Percentiles rank a stretch among this genome's conserved stretches.
Evolutionary conservation across 2,888 invertebrate genomes (phyloP).

Genomic region (Cataglyphis rosenhaueri): DNA sequence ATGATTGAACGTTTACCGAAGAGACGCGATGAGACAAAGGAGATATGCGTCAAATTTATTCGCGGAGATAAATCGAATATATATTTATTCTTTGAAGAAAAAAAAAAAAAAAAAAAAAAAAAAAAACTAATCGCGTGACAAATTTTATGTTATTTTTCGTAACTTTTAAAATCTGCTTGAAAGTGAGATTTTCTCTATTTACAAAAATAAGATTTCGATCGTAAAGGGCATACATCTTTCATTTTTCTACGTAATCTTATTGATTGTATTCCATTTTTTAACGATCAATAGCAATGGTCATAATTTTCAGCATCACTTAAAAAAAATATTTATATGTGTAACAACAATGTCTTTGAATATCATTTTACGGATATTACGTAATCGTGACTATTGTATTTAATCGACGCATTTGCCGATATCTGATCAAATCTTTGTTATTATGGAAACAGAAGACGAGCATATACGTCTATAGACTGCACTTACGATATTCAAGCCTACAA

Average conservation of each 20-base stretch:
- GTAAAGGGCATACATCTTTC: neutral
- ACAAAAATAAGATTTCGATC: neutral
- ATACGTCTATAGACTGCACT: neutral
- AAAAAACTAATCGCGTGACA: neutral
- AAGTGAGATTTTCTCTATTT: neutral
- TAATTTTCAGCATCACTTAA: neutral
- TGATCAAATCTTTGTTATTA: neutral
- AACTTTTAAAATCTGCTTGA: neutral
- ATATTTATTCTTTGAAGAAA: conserved; percentile 1
- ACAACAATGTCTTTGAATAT: neutral
- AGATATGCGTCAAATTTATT: conserved; percentile 40
- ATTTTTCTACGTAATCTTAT: neutral
- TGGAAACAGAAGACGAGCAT: neutral
- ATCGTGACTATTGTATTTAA: neutral
- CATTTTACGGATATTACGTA: neutral
- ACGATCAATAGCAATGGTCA: neutral
- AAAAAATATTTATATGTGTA: neutral
- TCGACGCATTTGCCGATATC: neutral
- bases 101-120: neutral
- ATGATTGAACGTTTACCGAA: conserved; percentile 50
- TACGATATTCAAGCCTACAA: conserved; percentile 3
- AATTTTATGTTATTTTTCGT: neutral
- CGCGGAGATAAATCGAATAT: conserved; percentile 11
- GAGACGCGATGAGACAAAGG: conserved; percentile 16
- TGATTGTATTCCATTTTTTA: neutral